Evolutionary conservation across 2,797 vertebrate genomes (phyloP), one percentile per base, ranked within the genome.

Genomic region (Selene dorsalis): DNA sequence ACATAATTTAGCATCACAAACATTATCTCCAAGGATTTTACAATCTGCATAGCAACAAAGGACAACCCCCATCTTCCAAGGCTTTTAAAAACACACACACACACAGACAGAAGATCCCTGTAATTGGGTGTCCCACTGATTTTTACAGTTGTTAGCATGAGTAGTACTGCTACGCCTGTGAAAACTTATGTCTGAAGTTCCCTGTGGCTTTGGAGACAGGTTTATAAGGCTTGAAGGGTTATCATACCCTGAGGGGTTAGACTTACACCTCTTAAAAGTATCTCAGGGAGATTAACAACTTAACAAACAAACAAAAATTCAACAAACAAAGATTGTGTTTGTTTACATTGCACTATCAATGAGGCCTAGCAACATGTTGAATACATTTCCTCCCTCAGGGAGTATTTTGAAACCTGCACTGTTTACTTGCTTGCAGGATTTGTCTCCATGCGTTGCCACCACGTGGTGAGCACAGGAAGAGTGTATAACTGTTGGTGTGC

Each of bases 1-100:
- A 26, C 30, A 20, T 18, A 10, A 16, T 16, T 39, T 16, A 11
- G 28, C 38, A 17, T 55, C 6, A 26, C 13, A 67, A 6, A 53
- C 32, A 35, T 17, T 55, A 6, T 8, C 0, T 60, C 1, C 39
- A 61, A 66, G 38, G 53, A 35, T 26, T 55, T 56, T 28, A 17
- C 41, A 16, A 45, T 55, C 30, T 22, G 39, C 3, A 18, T 7
- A 74, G 10, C 20, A 6, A 0, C 20, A 9, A 0, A 1, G 0
- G n/a, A 18, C n/a, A 64, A 9, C n/a, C 43, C 56, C 53, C n/a
- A 20, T 9, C 11, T 65, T 62, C 45, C 35, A 71, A 61, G 30
- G 65, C 74, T 66, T 43, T 24, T 2, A 17, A 22, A 14, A 39
- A 61, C 14, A 2, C 6, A 52, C 47, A 22, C 47, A 50, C 48